Conservation (phyloP, 2,113 vertebrate genomes). For the Channa argus region DNA sequence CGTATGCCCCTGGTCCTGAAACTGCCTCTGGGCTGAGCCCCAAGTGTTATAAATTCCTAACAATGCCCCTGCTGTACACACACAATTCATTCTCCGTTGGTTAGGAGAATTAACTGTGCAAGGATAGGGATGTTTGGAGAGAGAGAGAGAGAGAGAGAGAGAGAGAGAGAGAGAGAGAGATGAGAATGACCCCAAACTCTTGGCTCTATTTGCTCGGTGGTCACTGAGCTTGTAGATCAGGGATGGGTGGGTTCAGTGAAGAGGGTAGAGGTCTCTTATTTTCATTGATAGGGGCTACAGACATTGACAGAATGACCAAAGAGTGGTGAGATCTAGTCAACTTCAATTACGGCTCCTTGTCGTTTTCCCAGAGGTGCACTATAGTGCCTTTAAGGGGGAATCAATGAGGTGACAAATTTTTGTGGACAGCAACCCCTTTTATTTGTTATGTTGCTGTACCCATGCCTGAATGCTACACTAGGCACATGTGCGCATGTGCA, state of each 20-base stretch:
- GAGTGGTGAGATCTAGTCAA: slow-evolving; percentile 73
- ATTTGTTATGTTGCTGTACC: slow-evolving; percentile 68
- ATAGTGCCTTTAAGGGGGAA: slow-evolving; percentile 75
- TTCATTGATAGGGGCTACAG: slow-evolving; percentile 70
- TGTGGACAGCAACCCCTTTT: slow-evolving; percentile 77
- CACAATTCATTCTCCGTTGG: slow-evolving; percentile 57
- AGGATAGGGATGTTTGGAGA: slow-evolving; percentile 34
- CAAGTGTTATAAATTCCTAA: slow-evolving; percentile 54
- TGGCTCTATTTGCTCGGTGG: slow-evolving; percentile 67
- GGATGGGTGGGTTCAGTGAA: slow-evolving; percentile 57
- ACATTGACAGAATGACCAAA: slow-evolving; percentile 68
- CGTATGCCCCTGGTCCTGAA: slow-evolving; percentile 1
- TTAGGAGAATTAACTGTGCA: slow-evolving; percentile 62
- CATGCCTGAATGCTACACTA: slow-evolving; percentile 47
- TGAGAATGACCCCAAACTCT: slow-evolving; percentile 66
- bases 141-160: slow-evolving; percentile 20
- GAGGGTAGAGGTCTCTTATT: slow-evolving; percentile 70
- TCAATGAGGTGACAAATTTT: slow-evolving; percentile 82
- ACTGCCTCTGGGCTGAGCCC: slow-evolving; percentile 23
- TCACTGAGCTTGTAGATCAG: slow-evolving; percentile 39
- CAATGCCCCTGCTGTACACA: slow-evolving; percentile 36
- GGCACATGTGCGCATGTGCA: background rate
- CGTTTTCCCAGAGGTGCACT: slow-evolving; percentile 76
- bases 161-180: slow-evolving; percentile 20
- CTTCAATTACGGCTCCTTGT: slow-evolving; percentile 74